These are phyloP conservation scores for Cyprinodon brontotheroides DNA, from an alignment of 2,113 vertebrate species.

Conservation along the genomic window DNA sequence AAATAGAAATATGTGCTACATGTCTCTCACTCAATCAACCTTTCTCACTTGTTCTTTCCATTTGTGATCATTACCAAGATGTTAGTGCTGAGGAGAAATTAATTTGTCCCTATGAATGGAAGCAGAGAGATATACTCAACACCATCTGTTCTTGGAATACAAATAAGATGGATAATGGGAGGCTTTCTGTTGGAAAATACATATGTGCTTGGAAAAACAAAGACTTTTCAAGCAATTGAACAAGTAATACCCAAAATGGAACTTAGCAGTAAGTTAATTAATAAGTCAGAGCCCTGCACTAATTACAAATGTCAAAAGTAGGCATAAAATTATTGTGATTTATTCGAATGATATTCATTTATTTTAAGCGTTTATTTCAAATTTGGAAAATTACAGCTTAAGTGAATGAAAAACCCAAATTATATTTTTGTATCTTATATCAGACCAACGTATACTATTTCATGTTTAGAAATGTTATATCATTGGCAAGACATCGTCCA, in stretches of 20 bases:
- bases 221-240: slow-evolving; percentile 43
- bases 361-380: neutral
- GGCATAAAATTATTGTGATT: neutral
- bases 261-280: slow-evolving; percentile 38
- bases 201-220: slow-evolving; percentile 29
- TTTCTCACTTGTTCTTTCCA: slow-evolving; percentile 14
- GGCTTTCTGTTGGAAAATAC: slow-evolving; percentile 24
- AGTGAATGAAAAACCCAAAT: neutral
- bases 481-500: neutral
- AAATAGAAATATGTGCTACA: neutral
- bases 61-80: slow-evolving; percentile 17
- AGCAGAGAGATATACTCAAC: slow-evolving; percentile 7
- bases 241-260: slow-evolving; percentile 39
- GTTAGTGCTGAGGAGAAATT: slow-evolving; percentile 25
- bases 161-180: slow-evolving; percentile 31
- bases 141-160: slow-evolving; percentile 22
- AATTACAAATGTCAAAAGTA: neutral
- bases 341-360: neutral
- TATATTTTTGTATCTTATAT: neutral
- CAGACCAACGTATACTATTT: neutral
- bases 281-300: neutral
- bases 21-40: slow-evolving; percentile 4
- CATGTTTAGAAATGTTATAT: neutral
- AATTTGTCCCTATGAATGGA: slow-evolving; percentile 37
- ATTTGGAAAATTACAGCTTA: neutral